A percentile compares a stretch with the other conserved stretches of the same genome.
These are phyloP conservation scores for Hydroisotoma schaefferi DNA, from an alignment of 2,888 invertebrate genomes.

Conservation along the genomic window DNA sequence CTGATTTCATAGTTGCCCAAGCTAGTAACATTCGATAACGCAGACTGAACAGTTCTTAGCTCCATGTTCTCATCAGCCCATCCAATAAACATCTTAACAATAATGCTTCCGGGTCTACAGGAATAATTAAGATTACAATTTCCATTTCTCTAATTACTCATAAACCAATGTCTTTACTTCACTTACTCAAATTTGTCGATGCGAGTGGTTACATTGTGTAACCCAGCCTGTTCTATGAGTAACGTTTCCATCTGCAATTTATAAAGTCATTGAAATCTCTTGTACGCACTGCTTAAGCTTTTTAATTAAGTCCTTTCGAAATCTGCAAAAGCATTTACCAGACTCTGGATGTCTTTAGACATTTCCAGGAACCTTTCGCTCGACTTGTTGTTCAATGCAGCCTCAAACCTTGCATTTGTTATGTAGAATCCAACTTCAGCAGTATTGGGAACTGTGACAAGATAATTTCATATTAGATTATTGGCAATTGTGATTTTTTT, in stretches of 20 bases:
- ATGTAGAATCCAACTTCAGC: conserved; percentile 66
- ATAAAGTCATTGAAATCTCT: conserved; percentile 7
- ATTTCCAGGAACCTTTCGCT: conserved; percentile 64
- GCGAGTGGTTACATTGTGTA: conserved; percentile 27
- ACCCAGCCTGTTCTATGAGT: conserved; percentile 21
- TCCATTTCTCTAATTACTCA: no score
- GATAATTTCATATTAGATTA: neutral
- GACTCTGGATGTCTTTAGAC: conserved; percentile 59
- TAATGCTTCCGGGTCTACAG: conserved; percentile 64
- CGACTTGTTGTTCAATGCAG: conserved; percentile 60
- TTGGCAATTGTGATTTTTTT: neutral
- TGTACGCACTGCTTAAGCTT: no score
- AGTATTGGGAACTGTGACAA: conserved; percentile 62
- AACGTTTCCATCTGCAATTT: conserved; percentile 24
- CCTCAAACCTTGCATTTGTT: conserved; percentile 63
- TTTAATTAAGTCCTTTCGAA: neutral
- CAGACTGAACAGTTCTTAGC: conserved; percentile 52
- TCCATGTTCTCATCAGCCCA: conserved; percentile 61
- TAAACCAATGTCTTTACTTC: no score
- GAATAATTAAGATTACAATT: neutral
- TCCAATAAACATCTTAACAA: conserved; percentile 64
- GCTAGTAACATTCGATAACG: conserved; percentile 17
- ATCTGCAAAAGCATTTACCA: conserved; percentile 49
- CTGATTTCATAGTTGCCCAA: conserved; percentile 19
- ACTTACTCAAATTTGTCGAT: conserved; percentile 63